These are phyloP conservation scores for Sarcophaga caerulescens DNA, from an alignment of 2,888 invertebrate genomes.

Conservation along the genomic window DNA sequence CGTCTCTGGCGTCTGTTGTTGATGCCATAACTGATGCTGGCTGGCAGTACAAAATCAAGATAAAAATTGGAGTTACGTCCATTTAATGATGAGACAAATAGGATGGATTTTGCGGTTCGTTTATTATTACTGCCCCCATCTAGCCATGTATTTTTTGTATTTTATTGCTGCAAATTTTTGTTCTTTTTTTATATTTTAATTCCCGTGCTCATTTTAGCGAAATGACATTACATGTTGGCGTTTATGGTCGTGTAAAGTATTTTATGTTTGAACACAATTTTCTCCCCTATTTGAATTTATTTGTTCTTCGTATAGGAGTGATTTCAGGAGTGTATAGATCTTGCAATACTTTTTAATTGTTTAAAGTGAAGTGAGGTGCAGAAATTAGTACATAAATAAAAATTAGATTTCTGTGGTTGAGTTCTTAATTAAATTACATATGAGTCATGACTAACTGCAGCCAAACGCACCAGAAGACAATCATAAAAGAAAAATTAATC, in stretches of 20 bases:
- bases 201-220: slow-evolving; percentile 17
- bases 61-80: slow-evolving; percentile 71
- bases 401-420: too few species aligned
- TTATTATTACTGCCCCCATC: slow-evolving; percentile 67
- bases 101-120: slow-evolving; percentile 70
- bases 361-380: too few species aligned
- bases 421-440: too few species aligned
- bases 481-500: too few species aligned
- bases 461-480: too few species aligned
- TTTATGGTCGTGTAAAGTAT: slow-evolving; percentile 46
- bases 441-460: too few species aligned
- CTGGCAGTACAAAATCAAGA: slow-evolving; percentile 62
- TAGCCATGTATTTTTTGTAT: slow-evolving; percentile 22
- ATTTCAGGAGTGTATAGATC: background rate
- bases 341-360: background rate
- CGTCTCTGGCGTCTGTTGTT: slow-evolving; percentile 2
- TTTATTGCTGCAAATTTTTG: slow-evolving; percentile 20
- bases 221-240: slow-evolving; percentile 37
- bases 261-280: slow-evolving; percentile 25
- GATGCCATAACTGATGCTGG: slow-evolving; percentile 26
- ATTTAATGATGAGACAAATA: slow-evolving; percentile 72
- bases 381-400: too few species aligned
- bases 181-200: slow-evolving; percentile 31
- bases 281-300: background rate
- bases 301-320: background rate